These are phyloP conservation scores for Chymomyza amoena DNA, from an alignment of 2,888 invertebrate species.

Conservation along the genomic window DNA sequence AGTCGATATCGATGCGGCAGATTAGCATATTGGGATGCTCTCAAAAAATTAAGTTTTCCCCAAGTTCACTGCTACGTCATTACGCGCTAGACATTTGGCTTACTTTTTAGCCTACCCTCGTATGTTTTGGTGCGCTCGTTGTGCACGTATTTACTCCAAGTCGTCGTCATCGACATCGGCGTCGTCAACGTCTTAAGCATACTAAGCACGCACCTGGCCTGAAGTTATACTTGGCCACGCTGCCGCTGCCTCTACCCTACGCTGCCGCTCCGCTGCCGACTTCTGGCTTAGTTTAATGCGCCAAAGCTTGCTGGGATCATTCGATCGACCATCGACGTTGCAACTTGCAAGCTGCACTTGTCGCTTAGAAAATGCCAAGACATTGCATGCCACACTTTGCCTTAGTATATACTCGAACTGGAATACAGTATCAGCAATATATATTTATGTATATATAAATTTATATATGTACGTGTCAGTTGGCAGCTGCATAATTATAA, in stretches of 20 bases:
- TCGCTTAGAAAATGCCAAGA: conserved; percentile 67
- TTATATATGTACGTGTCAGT: conserved; percentile 29
- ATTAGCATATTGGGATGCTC: too few species aligned
- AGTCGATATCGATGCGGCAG: too few species aligned
- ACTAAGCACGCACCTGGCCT: conserved; percentile 64
- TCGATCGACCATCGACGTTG: conserved; percentile 18
- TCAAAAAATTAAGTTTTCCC: too few species aligned
- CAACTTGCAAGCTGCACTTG: conserved; percentile 62
- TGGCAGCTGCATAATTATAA: conserved; percentile 69
- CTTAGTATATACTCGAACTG: not conserved
- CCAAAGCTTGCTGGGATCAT: conserved; percentile 45
- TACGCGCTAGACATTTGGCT: too few species aligned
- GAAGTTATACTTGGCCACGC: conserved; percentile 11
- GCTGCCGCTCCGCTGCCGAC: conserved; percentile 12
- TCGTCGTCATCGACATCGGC: not conserved
- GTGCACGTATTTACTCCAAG: conserved; percentile 7
- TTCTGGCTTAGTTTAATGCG: conserved; percentile 62
- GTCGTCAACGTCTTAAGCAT: conserved; percentile 29
- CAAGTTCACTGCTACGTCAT: too few species aligned
- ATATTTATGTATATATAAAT: not conserved
- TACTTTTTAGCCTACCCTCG: not conserved
- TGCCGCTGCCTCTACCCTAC: not conserved
- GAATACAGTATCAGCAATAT: conserved; percentile 3
- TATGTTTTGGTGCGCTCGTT: not conserved
- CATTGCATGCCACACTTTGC: conserved; percentile 44